Percentiles rank a stretch among this genome's conserved stretches.
phyloP scores from a whole-genome alignment of 1,140 invertebrate species.

The Aphidius gifuensis region DNA sequence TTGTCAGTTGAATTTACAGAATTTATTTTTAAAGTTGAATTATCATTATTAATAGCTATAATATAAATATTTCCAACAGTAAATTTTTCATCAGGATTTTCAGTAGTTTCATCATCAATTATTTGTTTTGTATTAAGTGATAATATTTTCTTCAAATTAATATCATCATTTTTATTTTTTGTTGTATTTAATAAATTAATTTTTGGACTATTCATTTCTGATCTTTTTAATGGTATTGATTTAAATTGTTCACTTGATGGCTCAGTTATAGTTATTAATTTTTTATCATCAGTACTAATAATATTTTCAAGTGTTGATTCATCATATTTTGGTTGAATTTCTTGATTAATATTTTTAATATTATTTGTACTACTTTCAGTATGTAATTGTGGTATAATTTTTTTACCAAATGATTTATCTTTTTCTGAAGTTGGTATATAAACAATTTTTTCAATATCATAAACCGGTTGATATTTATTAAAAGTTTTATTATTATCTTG shows the following conservation, averaged over 20 bases:
- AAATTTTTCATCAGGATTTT: too few species aligned
- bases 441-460: too few species aligned
- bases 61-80: too few species aligned
- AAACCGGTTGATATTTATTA: too few species aligned
- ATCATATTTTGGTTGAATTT: constrained; percentile 28
- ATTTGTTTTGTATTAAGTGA: too few species aligned
- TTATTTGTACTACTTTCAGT: constrained; percentile 23
- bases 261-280: constrained; percentile 36
- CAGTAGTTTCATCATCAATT: too few species aligned
- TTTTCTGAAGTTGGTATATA: too few species aligned
- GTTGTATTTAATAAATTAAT: background rate
- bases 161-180: background rate
- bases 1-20: too few species aligned
- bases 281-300: constrained; percentile 37
- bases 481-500: too few species aligned
- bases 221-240: constrained; percentile 30
- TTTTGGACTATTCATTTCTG: constrained; percentile 23
- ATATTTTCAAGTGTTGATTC: constrained; percentile 41
- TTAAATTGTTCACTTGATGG: constrained; percentile 38
- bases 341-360: constrained; percentile 4
- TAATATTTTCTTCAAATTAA: too few species aligned
- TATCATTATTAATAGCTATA: too few species aligned
- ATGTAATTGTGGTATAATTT: constrained; percentile 32
- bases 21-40: too few species aligned
- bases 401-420: background rate